phyloP scores from a whole-genome alignment of 2,797 vertebrate genomes.

The Hyperoplus immaculatus region DNA sequence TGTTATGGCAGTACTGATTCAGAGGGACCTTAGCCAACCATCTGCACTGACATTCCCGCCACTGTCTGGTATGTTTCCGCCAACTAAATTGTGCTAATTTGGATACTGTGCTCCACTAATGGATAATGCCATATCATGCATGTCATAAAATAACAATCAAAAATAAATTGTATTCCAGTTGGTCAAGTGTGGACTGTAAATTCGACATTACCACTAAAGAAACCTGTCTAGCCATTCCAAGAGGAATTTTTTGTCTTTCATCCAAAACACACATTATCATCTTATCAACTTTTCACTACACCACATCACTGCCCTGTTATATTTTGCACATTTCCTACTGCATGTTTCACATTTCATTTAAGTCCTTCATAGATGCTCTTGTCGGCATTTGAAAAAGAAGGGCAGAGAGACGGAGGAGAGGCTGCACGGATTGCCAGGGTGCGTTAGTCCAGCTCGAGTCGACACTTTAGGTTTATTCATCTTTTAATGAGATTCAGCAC shows the following conservation, averaged over 20 bases:
- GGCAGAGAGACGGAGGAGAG: constrained; percentile 15
- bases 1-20: constrained; percentile 45
- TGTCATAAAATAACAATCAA: constrained; percentile 1
- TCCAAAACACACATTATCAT: not conserved
- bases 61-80: constrained; percentile 17
- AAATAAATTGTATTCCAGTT: not conserved
- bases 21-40: constrained; percentile 8
- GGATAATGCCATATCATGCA: not conserved
- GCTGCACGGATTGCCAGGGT: constrained; percentile 15
- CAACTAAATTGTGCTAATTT: not conserved
- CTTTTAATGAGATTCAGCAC: constrained; percentile 44
- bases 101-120: constrained; percentile 7
- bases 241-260: not conserved
- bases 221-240: not conserved
- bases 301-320: not conserved
- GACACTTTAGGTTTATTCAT: constrained; percentile 41
- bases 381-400: constrained; percentile 18
- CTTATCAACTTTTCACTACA: not conserved
- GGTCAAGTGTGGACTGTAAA: not conserved
- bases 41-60: constrained; percentile 33
- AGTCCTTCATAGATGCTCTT: constrained; percentile 46
- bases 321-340: constrained; percentile 18
- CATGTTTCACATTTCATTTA: constrained; percentile 47
- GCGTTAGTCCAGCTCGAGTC: constrained; percentile 22
- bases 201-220: not conserved